phyloP scores from a whole-genome alignment of 1,140 invertebrate genomes.

The Vollenhovia emeryi region DNA sequence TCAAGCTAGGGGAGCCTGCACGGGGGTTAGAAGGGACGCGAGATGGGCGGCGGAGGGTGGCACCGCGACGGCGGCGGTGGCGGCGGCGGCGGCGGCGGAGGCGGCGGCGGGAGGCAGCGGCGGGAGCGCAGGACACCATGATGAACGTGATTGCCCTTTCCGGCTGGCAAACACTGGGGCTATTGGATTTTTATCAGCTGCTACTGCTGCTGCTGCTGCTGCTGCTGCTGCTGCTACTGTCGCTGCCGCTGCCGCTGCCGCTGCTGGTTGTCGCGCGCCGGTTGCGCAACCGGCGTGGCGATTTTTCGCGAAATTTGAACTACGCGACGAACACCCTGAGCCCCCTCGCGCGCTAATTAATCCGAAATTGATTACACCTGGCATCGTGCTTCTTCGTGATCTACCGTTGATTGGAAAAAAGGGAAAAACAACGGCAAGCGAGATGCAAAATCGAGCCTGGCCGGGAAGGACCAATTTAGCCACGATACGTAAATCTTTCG shows the following conservation, averaged over 20 bases:
- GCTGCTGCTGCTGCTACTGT: conserved; percentile 31
- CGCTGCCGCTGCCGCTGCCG: conserved; percentile 24
- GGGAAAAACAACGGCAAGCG: not conserved
- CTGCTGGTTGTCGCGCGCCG: conserved; percentile 17
- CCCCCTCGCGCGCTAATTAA: conserved; percentile 43
- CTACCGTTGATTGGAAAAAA: conserved; percentile 3
- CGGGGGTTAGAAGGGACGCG: conserved; percentile 59
- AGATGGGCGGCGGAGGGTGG: conserved; percentile 63
- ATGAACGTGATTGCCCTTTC: conserved; percentile 84
- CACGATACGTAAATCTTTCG: not conserved
- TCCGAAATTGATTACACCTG: conserved; percentile 47
- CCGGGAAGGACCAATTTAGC: not conserved
- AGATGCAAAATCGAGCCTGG: not conserved
- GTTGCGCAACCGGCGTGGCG: conserved; percentile 10
- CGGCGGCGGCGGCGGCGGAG: conserved; percentile 57
- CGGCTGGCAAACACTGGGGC: conserved; percentile 81
- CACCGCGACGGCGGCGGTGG: conserved; percentile 58
- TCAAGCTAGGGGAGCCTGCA: conserved; percentile 65
- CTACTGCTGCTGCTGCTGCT: conserved; percentile 45
- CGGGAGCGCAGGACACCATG: conserved; percentile 77
- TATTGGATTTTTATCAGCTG: conserved; percentile 83
- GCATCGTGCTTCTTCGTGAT: conserved; percentile 27
- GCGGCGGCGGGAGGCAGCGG: conserved; percentile 48
- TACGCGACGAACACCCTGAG: conserved; percentile 17
- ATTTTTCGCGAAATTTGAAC: conserved; percentile 66